Base-by-base conservation (phyloP, 2,113 vertebrate genomes). In the Pelvicachromis taeniatus region DNA sequence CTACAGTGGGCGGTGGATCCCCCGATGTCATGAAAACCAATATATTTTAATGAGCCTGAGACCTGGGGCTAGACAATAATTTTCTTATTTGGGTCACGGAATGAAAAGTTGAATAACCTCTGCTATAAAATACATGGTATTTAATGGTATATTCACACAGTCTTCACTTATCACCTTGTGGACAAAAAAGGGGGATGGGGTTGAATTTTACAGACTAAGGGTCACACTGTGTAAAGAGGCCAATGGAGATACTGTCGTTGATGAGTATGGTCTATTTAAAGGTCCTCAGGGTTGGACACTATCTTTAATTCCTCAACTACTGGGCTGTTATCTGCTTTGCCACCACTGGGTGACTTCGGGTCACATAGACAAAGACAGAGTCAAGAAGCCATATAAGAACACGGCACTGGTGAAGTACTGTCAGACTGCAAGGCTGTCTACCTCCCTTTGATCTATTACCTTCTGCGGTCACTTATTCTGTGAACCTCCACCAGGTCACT, bases 31-130 rank as follows among this genome's bases (percentile, higher is more conserved):
- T 61, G 77, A 26, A 85, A 92, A 85, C 90, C 87, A 92, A 92
- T 93, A 92, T 89, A 89, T 88, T 90, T 92, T 92, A 92, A 90
- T 92, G 85, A 89, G 87, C 58, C 59, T 80, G 90, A 90, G 92
- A 91, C 91, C 89, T 89, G 68, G 87, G 84, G 81, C 77, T 59
- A 85, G 86, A 87, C 68, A 54, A 89, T 89, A 9, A 90, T 83
- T 85, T 86, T 91, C 78, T 83, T 85, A 90, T 90, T 87, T 91
- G 84, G 88, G 91, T 92, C 85, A 89, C 5, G 11, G 80, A 78
- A 82, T 88, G 84, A 88, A 89, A 87, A 80, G 87, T 77, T 88
- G 87, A 89, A 88, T 82, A 90, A 87, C 86, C 80, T 89, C 56
- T 45, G 48, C 79, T 86, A 77, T 85, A 88, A 88, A 85, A 84